phyloP scores from a whole-genome alignment of 2,797 vertebrate species.

The Dermochelys coriacea region DNA sequence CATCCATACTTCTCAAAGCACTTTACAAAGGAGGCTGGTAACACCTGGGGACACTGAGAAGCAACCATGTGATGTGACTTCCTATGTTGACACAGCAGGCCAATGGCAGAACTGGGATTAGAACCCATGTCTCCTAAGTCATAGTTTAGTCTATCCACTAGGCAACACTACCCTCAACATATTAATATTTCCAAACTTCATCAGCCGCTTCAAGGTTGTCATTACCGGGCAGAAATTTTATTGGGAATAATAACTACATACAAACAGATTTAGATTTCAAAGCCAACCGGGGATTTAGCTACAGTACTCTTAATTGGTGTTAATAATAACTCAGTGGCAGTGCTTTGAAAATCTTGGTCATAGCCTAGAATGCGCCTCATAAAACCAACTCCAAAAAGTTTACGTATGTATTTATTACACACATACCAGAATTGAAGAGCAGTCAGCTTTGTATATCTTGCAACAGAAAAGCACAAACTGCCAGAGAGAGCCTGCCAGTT shows the following conservation, averaged over 20 bases:
- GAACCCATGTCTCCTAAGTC: not conserved
- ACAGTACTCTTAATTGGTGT: not conserved
- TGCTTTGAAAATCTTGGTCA: not conserved
- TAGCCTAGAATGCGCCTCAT: not conserved
- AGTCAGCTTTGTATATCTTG: slow-evolving; percentile 22
- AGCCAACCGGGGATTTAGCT: not conserved
- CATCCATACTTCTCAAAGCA: not conserved
- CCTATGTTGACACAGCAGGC: not conserved
- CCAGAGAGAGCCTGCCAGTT: slow-evolving; percentile 31
- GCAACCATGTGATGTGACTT: not conserved
- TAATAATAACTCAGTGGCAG: not conserved
- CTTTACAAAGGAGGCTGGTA: not conserved
- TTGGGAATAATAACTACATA: not conserved
- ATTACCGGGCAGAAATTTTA: not conserved
- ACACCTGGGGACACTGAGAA: not conserved
- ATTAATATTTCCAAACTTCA: not conserved
- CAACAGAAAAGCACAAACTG: slow-evolving; percentile 40
- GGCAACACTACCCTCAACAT: not conserved
- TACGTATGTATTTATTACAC: not conserved
- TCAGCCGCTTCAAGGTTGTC: not conserved
- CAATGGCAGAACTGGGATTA: not conserved
- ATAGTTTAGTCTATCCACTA: accelerated
- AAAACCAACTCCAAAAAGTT: not conserved
- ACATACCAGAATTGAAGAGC: accelerated
- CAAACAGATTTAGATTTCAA: not conserved